These are phyloP conservation scores for Apamea crenata DNA, from an alignment of 2,888 invertebrate genomes.

Conservation along the genomic window DNA sequence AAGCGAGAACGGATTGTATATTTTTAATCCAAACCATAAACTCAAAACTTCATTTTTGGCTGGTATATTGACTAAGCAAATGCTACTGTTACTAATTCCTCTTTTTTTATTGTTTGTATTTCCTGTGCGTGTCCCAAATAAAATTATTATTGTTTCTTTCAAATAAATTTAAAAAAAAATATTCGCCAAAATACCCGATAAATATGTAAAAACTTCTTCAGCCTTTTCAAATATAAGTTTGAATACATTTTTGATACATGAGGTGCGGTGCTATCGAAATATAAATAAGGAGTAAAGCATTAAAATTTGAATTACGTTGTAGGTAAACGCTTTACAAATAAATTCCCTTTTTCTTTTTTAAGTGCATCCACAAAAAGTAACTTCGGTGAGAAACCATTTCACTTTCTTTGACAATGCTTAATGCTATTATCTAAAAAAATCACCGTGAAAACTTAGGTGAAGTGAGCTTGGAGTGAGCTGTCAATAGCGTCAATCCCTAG, in stretches of 20 bases:
- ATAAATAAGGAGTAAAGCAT: background rate
- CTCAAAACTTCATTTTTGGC: background rate
- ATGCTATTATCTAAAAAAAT: no score
- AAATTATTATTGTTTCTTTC: background rate
- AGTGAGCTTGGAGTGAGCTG: no score
- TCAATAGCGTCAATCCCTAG: no score
- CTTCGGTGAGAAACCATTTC: no score
- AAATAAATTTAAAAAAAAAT: no score
- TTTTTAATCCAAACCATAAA: background rate
- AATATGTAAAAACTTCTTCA: background rate
- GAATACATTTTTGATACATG: background rate
- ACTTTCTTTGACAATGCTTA: background rate
- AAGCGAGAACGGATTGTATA: no score
- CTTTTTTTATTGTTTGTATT: background rate
- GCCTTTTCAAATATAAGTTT: background rate
- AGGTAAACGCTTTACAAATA: background rate
- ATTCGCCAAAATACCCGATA: background rate
- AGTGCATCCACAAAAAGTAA: background rate
- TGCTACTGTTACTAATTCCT: background rate
- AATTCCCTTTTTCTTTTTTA: no score
- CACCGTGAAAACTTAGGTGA: no score
- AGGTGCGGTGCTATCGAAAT: background rate
- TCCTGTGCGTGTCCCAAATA: background rate
- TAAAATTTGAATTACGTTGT: background rate
- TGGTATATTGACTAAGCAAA: background rate